A percentile compares a stretch with the other conserved stretches of the same genome.
phyloP scores from a whole-genome alignment of 2,888 invertebrate species.

The Dioctria linearis region DNA sequence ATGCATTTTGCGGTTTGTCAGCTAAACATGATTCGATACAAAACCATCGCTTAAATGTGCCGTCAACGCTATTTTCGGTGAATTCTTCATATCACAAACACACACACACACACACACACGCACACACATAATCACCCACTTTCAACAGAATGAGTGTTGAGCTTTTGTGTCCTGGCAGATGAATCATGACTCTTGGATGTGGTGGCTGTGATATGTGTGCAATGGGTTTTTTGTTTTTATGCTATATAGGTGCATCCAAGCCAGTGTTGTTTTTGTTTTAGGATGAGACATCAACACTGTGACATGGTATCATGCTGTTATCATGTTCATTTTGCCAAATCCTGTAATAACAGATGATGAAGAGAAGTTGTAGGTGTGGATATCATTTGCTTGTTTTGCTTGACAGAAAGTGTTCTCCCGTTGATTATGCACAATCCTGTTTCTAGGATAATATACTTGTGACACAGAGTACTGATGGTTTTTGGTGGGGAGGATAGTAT shows the following conservation, averaged over 20 bases:
- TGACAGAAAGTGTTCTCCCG: not conserved
- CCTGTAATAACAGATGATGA: slow-evolving; percentile 47
- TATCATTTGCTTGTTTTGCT: not conserved
- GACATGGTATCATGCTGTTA: slow-evolving; percentile 49
- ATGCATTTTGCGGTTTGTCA: slow-evolving; percentile 59
- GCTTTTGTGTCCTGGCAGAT: slow-evolving; percentile 36
- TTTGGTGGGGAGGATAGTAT: no score
- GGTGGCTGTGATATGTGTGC: slow-evolving; percentile 37
- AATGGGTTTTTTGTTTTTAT: not conserved
- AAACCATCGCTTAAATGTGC: slow-evolving; percentile 58
- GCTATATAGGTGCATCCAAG: not conserved
- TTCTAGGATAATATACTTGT: not conserved
- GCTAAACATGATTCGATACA: slow-evolving; percentile 59
- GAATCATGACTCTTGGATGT: slow-evolving; percentile 45
- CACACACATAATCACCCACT: not conserved
- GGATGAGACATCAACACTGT: slow-evolving; percentile 15
- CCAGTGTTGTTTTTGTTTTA: slow-evolving; percentile 27
- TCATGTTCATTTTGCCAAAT: slow-evolving; percentile 48
- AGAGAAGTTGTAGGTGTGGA: not conserved
- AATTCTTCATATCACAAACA: slow-evolving; percentile 33
- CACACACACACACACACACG: not conserved
- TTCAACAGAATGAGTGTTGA: not conserved
- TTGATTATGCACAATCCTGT: no score
- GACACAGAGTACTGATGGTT: not conserved
- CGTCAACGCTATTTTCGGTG: slow-evolving; percentile 57